A percentile compares a stretch with the other conserved stretches of the same genome.
Conservation (phyloP, 2,797 vertebrate genomes). For the Trachurus trachurus region DNA sequence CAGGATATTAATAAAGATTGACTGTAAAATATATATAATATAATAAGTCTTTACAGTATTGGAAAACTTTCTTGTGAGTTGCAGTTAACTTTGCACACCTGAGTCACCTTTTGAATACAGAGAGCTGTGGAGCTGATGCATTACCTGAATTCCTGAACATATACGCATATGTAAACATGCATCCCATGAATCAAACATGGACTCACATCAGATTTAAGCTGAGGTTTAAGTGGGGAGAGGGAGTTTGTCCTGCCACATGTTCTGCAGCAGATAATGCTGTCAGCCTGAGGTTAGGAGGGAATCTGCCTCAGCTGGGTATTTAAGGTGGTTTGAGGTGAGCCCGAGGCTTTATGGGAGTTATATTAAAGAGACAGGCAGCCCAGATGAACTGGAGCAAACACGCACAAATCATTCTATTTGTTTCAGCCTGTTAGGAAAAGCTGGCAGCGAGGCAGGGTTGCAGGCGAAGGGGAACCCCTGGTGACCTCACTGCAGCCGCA, state of each 20-base stretch:
- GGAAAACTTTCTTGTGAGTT: not conserved
- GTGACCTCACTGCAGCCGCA: not conserved
- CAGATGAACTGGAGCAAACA: not conserved
- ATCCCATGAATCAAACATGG: not conserved
- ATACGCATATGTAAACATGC: not conserved
- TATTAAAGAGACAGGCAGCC: not conserved
- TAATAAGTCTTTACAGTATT: not conserved
- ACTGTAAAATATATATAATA: not conserved
- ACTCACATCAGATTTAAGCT: not conserved
- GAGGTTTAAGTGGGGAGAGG: not conserved
- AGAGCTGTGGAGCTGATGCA: not conserved
- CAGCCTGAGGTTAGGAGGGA: slow-evolving; percentile 12
- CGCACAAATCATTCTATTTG: slow-evolving; percentile 6
- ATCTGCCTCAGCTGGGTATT: slow-evolving; percentile 13
- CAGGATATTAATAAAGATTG: not conserved
- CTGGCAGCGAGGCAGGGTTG: not conserved
- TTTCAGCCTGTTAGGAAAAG: not conserved
- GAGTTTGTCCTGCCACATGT: not conserved
- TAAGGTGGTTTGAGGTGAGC: slow-evolving; percentile 30
- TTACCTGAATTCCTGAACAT: not conserved
- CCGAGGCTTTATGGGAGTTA: not conserved
- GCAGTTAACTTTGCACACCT: not conserved
- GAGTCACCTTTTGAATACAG: not conserved
- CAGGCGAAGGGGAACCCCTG: slow-evolving; percentile 7
- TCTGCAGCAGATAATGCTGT: slow-evolving; percentile 35